Evolutionary conservation across 53 echinoderm and acorn worm genomes (phyloP).

Genomic region (Zoroaster sp.): DNA sequence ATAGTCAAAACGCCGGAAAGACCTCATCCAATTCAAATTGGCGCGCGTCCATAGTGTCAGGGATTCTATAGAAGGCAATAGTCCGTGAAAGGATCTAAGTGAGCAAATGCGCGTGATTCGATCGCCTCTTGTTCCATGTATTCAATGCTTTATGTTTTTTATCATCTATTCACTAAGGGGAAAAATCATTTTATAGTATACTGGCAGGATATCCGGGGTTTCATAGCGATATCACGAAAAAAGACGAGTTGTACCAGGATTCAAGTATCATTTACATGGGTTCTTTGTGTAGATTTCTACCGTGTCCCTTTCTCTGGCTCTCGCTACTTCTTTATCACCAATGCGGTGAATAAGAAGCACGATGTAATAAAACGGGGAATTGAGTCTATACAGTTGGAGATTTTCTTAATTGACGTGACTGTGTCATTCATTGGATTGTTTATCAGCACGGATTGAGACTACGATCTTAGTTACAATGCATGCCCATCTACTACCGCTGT

Average conservation of each 20-base stretch:
- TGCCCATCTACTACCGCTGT: not conserved
- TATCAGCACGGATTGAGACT: not conserved
- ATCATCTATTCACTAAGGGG: constrained; percentile 6
- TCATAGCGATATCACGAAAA: not conserved
- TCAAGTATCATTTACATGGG: constrained; percentile 47
- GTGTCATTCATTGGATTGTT: constrained; percentile 55
- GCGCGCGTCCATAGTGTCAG: not conserved
- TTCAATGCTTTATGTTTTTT: not conserved
- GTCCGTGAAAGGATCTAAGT: not conserved
- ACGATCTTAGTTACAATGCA: not conserved
- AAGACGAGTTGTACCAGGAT: constrained; percentile 30
- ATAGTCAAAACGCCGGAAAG: constrained; percentile 48
- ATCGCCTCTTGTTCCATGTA: constrained; percentile 24
- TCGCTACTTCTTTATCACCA: not conserved
- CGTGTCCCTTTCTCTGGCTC: not conserved
- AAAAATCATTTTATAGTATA: constrained; percentile 47
- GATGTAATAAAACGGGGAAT: constrained; percentile 33
- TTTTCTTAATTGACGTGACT: constrained; percentile 38
- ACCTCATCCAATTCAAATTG: constrained; percentile 47
- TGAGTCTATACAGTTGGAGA: constrained; percentile 4
- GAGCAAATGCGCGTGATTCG: constrained; percentile 24
- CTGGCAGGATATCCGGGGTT: constrained; percentile 56
- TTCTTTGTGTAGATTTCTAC: constrained; percentile 8
- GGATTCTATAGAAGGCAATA: not conserved
- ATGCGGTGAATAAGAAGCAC: constrained; percentile 2